Evolutionary conservation across 2,113 vertebrate species (phyloP).

Genomic region (Burhinus bistriatus): DNA sequence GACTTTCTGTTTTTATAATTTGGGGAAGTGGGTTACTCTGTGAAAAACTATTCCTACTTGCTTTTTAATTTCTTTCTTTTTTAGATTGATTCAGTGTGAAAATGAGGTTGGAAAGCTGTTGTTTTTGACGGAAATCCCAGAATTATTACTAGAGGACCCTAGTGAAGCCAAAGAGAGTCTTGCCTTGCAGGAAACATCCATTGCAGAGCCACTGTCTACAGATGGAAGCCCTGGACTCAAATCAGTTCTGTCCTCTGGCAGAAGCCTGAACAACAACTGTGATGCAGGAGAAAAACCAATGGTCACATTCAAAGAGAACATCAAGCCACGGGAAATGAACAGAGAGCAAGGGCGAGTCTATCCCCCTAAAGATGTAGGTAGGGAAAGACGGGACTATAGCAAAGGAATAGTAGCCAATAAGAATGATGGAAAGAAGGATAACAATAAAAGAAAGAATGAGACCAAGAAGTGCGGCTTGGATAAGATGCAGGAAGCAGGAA

Average conservation of each 20-base stretch:
- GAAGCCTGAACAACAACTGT: constrained; percentile 81
- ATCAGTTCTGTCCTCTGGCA: constrained; percentile 89
- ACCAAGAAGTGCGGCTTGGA: constrained; percentile 83
- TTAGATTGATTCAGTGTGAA: constrained; percentile 90
- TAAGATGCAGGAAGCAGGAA: constrained; percentile 81
- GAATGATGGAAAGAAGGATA: constrained; percentile 87
- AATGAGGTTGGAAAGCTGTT: constrained; percentile 86
- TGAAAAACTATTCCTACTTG: neutral
- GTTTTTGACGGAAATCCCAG: constrained; percentile 93
- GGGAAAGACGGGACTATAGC: constrained; percentile 82
- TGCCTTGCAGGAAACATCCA: constrained; percentile 84
- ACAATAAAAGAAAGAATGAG: constrained; percentile 89
- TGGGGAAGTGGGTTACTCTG: neutral
- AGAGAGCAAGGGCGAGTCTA: constrained; percentile 81
- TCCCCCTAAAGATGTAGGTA: constrained; percentile 80
- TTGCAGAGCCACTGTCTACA: constrained; percentile 76
- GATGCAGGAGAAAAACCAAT: constrained; percentile 88
- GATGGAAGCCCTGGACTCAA: constrained; percentile 86
- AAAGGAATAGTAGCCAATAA: constrained; percentile 82
- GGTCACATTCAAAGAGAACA: constrained; percentile 97
- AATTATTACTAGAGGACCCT: constrained; percentile 87
- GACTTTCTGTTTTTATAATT: neutral
- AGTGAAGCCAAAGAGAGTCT: constrained; percentile 87
- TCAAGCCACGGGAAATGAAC: constrained; percentile 89
- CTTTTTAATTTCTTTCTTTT: constrained; percentile 30